Evolutionary conservation across 2,797 vertebrate species (phyloP), one percentile per base, ranked within the genome.

Genomic region (Coregonus ussuriensis): DNA sequence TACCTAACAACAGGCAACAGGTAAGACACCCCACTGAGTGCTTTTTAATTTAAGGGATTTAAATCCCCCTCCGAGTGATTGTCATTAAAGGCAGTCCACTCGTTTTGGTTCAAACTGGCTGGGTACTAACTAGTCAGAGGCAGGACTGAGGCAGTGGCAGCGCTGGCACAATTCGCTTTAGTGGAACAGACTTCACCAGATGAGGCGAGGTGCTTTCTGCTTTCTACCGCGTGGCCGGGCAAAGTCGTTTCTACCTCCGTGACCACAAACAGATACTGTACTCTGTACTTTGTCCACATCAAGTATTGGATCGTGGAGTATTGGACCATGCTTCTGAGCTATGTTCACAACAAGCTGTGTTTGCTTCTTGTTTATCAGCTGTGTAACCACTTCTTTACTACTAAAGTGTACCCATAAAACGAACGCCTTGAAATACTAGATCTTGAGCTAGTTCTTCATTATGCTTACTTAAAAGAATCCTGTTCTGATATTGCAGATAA

Each of bases 21-120:
- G 67, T 35, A 29, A 21, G 59, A 62, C 21, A 13, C 16, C 62
- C 66, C 41, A 47, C 9, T 62, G 16, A 14, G 41, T 71, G 25
- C 72, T 75, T 77, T 74, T 76, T 74, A 77, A 80, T 81, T 77
- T 68, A 62, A 71, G 56, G 67, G 75, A 53, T 81, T 81, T 59
- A 76, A 54, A 81, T 75, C 70, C 68, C 78, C 66, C 72, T 63
- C 1, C 31, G 35, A 72, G 72, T 74, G 74, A 75, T 79, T 85
- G 47, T 33, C 21, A 16, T 18, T 72, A 72, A 84, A 81, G 68
- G 62, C 80, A 14, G 51, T 72, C 75, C 62, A 74, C 73, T 4
- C 29, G n/a, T 6, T 82, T 54, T 69, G 35, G 21, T 82, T 74
- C 65, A 51, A 21, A 15, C 74, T 75, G 70, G 72, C 74, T 52